Base-by-base conservation (phyloP, 2,113 vertebrate genomes). In the Thryonomys swinderianus region DNA sequence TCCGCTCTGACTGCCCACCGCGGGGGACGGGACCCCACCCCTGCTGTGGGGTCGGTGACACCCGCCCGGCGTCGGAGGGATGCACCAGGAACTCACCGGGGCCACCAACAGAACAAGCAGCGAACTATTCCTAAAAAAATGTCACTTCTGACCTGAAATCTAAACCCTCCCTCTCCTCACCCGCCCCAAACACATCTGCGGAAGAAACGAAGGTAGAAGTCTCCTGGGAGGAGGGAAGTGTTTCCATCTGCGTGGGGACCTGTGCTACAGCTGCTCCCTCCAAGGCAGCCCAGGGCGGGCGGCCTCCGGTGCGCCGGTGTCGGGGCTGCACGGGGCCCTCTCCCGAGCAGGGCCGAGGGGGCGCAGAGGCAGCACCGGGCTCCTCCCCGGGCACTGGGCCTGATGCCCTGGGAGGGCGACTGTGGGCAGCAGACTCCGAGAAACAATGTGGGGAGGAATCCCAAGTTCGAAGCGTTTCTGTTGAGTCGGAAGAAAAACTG, bases 111-210 rank as follows among this genome's bases (percentile, higher is more conserved):
- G 94, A 98, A 88, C 98, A 96, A 94, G 93, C 96, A 98, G 84
- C 98, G 97, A 95, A 98, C 95, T 57, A 96, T 92, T 95, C 59
- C 97, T 98, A 98, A 90, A 96, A 97, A 98, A 97, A 94, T 73
- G 97, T 95, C 96, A 97, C 97, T 97, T 97, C 69, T 74, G 97
- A 98, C 94, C 78, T 59, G 85, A 97, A 98, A 88, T 95, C 97
- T 96, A 96, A 89, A 82, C 96, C 97, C 95, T 96, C 97, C 94
- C 94, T 96, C 96, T 51, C 93, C 91, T 97, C 92, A 88, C 97
- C 95, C 89, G 53, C 95, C 88, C 96, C 94, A 95, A 92, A 85
- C 11, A 95, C 73, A 80, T 90, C 82, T 91, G 80, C 74, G 34
- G 89, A 96, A 80, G 67, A 97, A 98, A 98, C 88, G 21, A 64